Evolutionary conservation across 2,888 invertebrate species (phyloP), one percentile per base, ranked within the genome.

Genomic region (Leistus spinibarbis): DNA sequence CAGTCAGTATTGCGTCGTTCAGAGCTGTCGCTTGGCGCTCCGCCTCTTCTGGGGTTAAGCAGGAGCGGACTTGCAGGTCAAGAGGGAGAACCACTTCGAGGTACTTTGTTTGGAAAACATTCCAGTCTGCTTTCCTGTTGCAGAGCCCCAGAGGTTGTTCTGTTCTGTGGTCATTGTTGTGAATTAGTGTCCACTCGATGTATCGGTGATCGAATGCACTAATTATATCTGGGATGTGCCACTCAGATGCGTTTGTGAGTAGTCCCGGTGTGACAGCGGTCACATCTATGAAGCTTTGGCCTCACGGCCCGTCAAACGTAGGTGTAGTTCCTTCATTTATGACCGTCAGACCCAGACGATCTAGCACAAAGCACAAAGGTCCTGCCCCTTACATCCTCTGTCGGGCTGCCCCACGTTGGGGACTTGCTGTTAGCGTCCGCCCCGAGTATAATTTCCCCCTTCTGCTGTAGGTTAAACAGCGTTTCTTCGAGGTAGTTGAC

Each of bases 351-450:
- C 54, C 54, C 2, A 1, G 13, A 2, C 5, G 3, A 2, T 20
- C 19, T 19, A 66, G 53, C 4, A n/a, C 53, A 7, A 20, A 9
- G 20, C 27, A 13, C n/a, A 3, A 68, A 40, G 2, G 5, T 1
- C 24, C n/a, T 20, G 1, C 68, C 68, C 0, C 68, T 1, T 5
- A 10, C 1, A 19, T 68, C 68, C 17, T 68, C 68, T 1, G 10
- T 13, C 7, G 54, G 54, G 53, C 71, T 71, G 17, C 53, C 17
- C 71, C 71, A 71, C 9, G 20, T 63, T 22, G 54, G 16, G 4
- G 71, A 71, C 23, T 64, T 71, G 23, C 53, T 63, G 63, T 71
- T 71, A 1, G 40, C 71, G 20, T 64, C 71, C 10, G 20, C 10
- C 5, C 40, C 22, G 1, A 71, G 23, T n/a, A 71, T 53, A 3